These are phyloP conservation scores for Hipparchia semele DNA, from an alignment of 2,888 invertebrate genomes.

Conservation along the genomic window DNA sequence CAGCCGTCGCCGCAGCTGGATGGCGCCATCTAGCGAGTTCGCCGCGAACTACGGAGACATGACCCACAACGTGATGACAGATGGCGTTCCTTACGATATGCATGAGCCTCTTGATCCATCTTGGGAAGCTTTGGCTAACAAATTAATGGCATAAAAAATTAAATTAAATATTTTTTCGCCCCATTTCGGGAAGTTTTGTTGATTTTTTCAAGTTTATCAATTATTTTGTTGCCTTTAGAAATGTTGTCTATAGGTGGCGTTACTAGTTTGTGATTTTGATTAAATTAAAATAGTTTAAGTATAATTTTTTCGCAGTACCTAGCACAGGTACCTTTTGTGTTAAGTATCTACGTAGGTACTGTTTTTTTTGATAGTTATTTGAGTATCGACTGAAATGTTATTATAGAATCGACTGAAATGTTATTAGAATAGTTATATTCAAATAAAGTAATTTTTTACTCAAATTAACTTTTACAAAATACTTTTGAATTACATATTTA, in stretches of 20 bases:
- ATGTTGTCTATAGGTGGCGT: constrained; percentile 25
- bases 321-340: background rate
- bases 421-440: background rate
- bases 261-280: constrained; percentile 8
- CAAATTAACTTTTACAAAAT: no score
- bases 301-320: background rate
- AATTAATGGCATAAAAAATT: constrained; percentile 53
- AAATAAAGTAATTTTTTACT: background rate
- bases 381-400: background rate
- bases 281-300: background rate
- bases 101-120: constrained; percentile 54
- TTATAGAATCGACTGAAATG: background rate
- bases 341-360: no score
- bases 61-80: constrained; percentile 41
- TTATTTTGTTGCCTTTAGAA: background rate
- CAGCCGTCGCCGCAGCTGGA: constrained; percentile 52
- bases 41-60: constrained; percentile 46
- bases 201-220: constrained; percentile 11
- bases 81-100: constrained; percentile 40
- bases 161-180: background rate
- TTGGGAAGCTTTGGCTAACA: constrained; percentile 70
- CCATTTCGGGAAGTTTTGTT: background rate
- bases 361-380: background rate
- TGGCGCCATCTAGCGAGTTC: constrained; percentile 29
- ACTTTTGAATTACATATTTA: no score